Conservation (phyloP, 1,140 invertebrate genomes). For the Armadillidium nasatum region DNA sequence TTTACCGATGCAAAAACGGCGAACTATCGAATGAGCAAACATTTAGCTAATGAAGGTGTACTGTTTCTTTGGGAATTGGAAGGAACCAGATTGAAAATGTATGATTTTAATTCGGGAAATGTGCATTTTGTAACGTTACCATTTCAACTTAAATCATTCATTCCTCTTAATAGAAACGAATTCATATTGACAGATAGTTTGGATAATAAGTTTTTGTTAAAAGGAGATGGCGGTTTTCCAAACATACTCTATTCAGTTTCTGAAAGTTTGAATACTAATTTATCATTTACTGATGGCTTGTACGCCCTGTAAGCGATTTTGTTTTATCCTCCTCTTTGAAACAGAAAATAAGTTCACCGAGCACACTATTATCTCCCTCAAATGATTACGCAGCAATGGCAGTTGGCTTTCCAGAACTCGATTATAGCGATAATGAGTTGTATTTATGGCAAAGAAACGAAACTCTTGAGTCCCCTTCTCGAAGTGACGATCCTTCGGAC, state of each 20-base stretch:
- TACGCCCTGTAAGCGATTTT: slow-evolving; percentile 27
- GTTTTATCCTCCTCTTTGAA: slow-evolving; percentile 38
- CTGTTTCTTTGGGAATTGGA: slow-evolving; percentile 46
- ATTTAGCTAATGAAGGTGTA: slow-evolving; percentile 29
- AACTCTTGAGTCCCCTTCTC: background rate
- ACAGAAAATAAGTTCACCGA: slow-evolving; percentile 53
- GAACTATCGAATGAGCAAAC: slow-evolving; percentile 39
- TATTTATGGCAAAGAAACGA: slow-evolving; percentile 47
- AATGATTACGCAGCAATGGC: slow-evolving; percentile 53
- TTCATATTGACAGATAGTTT: slow-evolving; percentile 50
- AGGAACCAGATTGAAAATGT: slow-evolving; percentile 49
- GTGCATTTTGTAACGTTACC: slow-evolving; percentile 47
- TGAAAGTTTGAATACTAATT: slow-evolving; percentile 20
- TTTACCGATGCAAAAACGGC: slow-evolving; percentile 21
- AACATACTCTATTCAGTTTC: slow-evolving; percentile 50
- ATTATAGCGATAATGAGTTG: slow-evolving; percentile 46
- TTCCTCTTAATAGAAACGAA: slow-evolving; percentile 47
- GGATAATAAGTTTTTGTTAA: slow-evolving; percentile 32
- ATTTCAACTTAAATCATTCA: slow-evolving; percentile 49
- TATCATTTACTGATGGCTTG: background rate
- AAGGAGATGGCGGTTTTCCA: slow-evolving; percentile 46
- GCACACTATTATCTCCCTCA: slow-evolving; percentile 52
- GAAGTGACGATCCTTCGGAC: slow-evolving; percentile 21
- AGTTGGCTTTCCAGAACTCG: slow-evolving; percentile 58
- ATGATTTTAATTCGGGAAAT: slow-evolving; percentile 48